A percentile compares a stretch with the other conserved stretches of the same genome.
These are phyloP conservation scores for Druon quercuslanigerum DNA, from an alignment of 1,140 invertebrate genomes.

Conservation along the genomic window DNA sequence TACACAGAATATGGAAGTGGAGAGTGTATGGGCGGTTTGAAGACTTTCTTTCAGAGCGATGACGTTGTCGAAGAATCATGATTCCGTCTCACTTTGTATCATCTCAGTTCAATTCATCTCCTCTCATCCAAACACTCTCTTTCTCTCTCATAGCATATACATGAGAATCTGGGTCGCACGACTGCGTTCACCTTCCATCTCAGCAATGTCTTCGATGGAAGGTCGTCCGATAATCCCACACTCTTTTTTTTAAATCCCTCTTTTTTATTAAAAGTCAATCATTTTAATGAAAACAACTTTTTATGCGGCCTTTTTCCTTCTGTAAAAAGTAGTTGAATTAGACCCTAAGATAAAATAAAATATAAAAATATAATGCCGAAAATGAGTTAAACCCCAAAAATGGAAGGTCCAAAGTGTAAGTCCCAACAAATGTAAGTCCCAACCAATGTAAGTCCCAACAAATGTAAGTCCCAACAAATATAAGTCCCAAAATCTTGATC, in stretches of 20 bases:
- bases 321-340: too few relatives aligned
- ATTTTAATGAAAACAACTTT: not conserved
- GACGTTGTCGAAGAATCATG: constrained; percentile 1
- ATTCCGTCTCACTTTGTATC: constrained; percentile 55
- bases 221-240: constrained; percentile 52
- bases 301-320: too few relatives aligned
- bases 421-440: too few relatives aligned
- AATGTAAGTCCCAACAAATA: too few relatives aligned
- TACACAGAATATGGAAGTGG: constrained; percentile 11
- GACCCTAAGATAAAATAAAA: too few relatives aligned
- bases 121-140: constrained; percentile 41
- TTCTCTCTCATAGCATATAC: constrained; percentile 41
- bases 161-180: constrained; percentile 68
- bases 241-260: not conserved
- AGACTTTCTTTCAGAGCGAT: constrained; percentile 7
- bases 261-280: not conserved
- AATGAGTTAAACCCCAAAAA: too few relatives aligned
- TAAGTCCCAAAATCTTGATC: too few relatives aligned
- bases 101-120: constrained; percentile 51
- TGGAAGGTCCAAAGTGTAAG: too few relatives aligned
- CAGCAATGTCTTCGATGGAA: constrained; percentile 67
- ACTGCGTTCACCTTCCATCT: constrained; percentile 68
- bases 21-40: constrained; percentile 24
- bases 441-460: too few relatives aligned
- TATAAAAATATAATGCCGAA: too few relatives aligned